Percentiles rank a stretch among this genome's conserved stretches.
phyloP scores from a whole-genome alignment of 2,113 vertebrate species.

The Corapipo altera region DNA sequence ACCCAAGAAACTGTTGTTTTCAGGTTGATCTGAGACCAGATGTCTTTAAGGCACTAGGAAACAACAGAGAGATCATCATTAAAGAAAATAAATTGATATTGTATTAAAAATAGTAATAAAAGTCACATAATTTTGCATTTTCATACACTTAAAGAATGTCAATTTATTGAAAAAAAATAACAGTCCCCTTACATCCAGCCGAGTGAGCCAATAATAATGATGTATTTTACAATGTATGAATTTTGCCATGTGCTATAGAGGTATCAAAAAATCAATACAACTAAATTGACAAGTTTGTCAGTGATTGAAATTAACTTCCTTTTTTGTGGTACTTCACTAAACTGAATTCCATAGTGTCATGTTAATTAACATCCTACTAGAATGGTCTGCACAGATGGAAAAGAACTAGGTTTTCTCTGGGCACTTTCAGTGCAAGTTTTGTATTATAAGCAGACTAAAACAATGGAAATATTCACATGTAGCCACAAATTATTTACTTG shows the following conservation, averaged over 20 bases:
- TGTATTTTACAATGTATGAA: constrained; percentile 47
- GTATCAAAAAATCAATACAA: constrained; percentile 60
- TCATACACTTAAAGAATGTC: constrained; percentile 13
- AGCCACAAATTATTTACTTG: neutral
- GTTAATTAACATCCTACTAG: constrained; percentile 1
- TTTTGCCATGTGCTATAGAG: constrained; percentile 27
- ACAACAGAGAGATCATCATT: neutral
- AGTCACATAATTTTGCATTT: constrained; percentile 26
- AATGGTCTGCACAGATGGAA: neutral
- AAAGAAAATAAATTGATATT: neutral
- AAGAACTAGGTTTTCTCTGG: neutral
- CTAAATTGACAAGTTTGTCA: constrained; percentile 67
- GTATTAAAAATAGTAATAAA: constrained; percentile 27
- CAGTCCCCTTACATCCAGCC: neutral
- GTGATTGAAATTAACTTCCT: constrained; percentile 64
- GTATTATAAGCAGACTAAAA: neutral
- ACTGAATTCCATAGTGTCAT: constrained; percentile 21
- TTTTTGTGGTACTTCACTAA: constrained; percentile 55
- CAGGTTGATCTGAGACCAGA: neutral
- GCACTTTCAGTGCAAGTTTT: neutral
- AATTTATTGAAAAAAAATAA: constrained; percentile 24
- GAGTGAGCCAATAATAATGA: constrained; percentile 43
- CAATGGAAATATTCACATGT: neutral
- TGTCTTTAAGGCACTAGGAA: neutral
- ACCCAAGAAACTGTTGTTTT: neutral